Percentiles rank a stretch among this genome's conserved stretches.
phyloP scores from a whole-genome alignment of 2,797 vertebrate genomes.

The Muscicapa comitata region DNA sequence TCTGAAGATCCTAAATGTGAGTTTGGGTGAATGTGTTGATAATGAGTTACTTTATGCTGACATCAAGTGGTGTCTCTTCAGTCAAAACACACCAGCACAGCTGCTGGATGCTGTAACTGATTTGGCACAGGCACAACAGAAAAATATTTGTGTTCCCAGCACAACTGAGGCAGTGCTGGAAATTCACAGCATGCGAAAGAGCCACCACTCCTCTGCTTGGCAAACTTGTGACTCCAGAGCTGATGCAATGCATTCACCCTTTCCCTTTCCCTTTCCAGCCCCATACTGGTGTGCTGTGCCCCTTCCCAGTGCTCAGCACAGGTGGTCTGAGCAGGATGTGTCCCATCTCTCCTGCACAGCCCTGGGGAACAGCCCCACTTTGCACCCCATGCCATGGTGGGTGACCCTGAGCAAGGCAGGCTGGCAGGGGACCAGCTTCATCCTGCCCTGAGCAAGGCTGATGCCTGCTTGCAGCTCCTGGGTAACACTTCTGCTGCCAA shows the following conservation, averaged over 20 bases:
- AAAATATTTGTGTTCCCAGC: background rate
- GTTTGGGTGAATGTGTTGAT: background rate
- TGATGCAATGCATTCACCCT: background rate
- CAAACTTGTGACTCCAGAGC: background rate
- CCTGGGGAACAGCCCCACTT: rapidly evolving
- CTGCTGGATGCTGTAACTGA: background rate
- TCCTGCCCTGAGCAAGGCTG: background rate
- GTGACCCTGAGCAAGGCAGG: background rate
- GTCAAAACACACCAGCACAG: background rate
- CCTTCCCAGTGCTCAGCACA: background rate
- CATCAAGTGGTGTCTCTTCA: background rate
- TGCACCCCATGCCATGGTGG: rapidly evolving
- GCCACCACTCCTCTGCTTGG: background rate
- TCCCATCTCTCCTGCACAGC: background rate
- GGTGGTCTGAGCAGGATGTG: background rate
- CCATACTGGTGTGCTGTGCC: rapidly evolving
- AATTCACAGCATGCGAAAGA: background rate
- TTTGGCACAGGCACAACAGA: background rate
- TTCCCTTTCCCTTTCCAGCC: background rate
- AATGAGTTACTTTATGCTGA: constrained; percentile 9
- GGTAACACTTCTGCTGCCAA: background rate
- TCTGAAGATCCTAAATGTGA: background rate
- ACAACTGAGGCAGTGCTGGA: background rate
- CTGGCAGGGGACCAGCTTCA: background rate
- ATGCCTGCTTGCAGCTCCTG: background rate